Evolutionary conservation across 2,113 vertebrate species (phyloP).

Genomic region (Microcebus jonahi): DNA sequence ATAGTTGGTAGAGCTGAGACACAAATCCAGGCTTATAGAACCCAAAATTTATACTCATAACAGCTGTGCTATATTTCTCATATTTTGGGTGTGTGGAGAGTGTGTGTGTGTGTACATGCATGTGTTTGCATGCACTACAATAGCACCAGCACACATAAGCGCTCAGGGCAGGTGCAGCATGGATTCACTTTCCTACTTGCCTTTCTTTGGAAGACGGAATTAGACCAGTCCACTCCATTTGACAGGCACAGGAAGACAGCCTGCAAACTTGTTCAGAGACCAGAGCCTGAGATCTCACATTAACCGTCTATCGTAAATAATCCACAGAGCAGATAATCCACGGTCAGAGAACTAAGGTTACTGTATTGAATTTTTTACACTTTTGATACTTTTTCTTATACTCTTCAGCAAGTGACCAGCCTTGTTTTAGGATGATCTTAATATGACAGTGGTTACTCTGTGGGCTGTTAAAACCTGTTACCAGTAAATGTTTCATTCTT

Average conservation of each 20-base stretch:
- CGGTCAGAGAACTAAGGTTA: not conserved
- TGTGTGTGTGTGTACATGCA: not conserved
- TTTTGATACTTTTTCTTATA: not conserved
- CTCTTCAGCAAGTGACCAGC: not conserved
- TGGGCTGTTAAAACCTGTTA: not conserved
- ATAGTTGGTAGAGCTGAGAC: not conserved
- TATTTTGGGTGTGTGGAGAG: not conserved
- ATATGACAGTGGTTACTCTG: not conserved
- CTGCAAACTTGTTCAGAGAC: not conserved
- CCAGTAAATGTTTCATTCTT: not conserved
- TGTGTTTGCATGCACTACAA: fast-evolving
- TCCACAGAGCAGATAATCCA: not conserved
- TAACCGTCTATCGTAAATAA: not conserved
- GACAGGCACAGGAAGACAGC: not conserved
- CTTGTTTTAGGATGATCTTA: not conserved
- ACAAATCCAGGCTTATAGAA: not conserved
- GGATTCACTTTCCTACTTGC: not conserved
- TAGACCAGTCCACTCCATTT: fast-evolving
- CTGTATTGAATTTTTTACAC: not conserved
- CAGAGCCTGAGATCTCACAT: not conserved
- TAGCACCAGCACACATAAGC: fast-evolving
- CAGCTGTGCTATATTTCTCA: not conserved
- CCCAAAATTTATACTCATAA: not conserved
- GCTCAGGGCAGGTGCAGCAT: not conserved
- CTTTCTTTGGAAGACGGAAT: not conserved